A percentile compares a stretch with the other conserved stretches of the same genome.
Conservation (phyloP, 1,140 invertebrate genomes). For the Chironomus striatipennis region DNA sequence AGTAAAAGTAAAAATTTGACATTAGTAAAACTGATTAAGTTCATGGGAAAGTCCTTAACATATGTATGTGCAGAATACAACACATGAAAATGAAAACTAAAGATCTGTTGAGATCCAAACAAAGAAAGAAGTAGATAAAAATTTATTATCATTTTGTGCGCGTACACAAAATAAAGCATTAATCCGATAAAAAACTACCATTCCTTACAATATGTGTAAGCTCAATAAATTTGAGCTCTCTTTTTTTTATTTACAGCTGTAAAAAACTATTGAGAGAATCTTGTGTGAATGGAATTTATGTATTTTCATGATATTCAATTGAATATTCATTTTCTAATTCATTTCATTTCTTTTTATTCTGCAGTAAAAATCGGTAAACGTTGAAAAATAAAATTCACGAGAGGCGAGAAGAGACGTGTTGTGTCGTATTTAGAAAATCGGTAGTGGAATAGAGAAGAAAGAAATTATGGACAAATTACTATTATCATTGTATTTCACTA, state of each 20-base stretch:
- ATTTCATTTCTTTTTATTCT: background rate
- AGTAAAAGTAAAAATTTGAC: too few species aligned
- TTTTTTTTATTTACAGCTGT: too few species aligned
- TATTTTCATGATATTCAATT: slow-evolving; percentile 15
- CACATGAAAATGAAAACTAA: background rate
- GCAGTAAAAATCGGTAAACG: background rate
- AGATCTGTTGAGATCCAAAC: background rate
- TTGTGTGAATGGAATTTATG: background rate
- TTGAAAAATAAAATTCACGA: background rate
- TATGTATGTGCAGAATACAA: background rate
- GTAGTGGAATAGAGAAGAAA: background rate
- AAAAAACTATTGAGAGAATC: background rate
- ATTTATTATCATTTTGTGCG: background rate
- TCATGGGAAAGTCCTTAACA: background rate
- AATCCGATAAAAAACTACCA: background rate
- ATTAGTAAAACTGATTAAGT: too few species aligned
- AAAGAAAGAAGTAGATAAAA: background rate
- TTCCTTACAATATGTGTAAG: too few species aligned
- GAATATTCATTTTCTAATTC: background rate
- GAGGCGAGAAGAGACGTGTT: background rate
- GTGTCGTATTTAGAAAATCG: background rate
- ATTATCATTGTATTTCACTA: slow-evolving; percentile 5
- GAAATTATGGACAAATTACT: slow-evolving; percentile 19
- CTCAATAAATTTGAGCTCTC: too few species aligned
- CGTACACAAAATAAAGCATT: slow-evolving; percentile 7